Evolutionary conservation across 2,797 vertebrate species (phyloP).

Genomic region (Chelonia mydas): DNA sequence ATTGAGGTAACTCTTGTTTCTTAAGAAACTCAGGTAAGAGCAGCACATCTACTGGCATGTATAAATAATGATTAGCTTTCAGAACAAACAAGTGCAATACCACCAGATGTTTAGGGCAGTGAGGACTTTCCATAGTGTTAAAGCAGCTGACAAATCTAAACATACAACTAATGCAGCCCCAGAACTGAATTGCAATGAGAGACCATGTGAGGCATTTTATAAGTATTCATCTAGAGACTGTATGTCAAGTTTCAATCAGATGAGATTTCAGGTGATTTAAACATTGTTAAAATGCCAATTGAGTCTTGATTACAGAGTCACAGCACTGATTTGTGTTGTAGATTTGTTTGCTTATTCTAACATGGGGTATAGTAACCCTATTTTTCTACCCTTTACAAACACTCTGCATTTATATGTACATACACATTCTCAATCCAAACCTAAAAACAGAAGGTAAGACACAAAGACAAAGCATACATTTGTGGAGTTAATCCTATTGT

Average conservation of each 20-base stretch:
- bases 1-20: not conserved
- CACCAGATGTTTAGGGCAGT: not conserved
- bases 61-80: not conserved
- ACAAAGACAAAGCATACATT: not conserved
- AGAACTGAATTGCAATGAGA: conserved; percentile 44
- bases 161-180: not conserved
- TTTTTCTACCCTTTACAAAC: not conserved
- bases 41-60: not conserved
- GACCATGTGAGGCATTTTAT: not conserved
- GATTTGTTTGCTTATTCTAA: not conserved
- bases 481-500: not conserved
- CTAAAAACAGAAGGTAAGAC: not conserved
- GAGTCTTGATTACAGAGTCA: not conserved
- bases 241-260: conserved; percentile 37
- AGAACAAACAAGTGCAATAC: not conserved
- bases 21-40: not conserved
- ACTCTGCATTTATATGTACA: not conserved
- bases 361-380: not conserved
- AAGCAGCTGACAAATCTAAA: conserved; percentile 64
- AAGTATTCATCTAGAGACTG: conserved; percentile 49
- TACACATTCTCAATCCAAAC: not conserved
- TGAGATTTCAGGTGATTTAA: conserved; percentile 58
- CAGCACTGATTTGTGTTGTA: not conserved
- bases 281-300: not conserved
- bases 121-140: not conserved